A percentile compares a stretch with the other conserved stretches of the same genome.
phyloP scores from a whole-genome alignment of 2,797 vertebrate species.

The Syngnathus acus region DNA sequence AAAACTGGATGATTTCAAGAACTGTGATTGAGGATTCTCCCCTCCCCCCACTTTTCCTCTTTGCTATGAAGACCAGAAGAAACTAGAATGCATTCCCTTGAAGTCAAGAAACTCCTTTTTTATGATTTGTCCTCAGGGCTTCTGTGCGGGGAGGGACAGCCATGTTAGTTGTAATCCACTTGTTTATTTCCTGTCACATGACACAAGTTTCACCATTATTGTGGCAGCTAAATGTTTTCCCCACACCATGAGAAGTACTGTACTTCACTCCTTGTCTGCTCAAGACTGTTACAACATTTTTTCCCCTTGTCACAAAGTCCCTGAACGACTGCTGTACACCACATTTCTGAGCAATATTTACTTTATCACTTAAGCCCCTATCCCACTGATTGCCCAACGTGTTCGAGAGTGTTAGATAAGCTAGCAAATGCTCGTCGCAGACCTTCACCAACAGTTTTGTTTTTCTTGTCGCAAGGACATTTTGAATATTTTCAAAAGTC shows the following conservation, averaged over 20 bases:
- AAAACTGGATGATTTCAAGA: conserved; percentile 70
- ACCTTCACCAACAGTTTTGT: too few species aligned
- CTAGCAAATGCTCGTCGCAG: too few species aligned
- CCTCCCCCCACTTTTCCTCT: neutral
- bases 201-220: conserved; percentile 25
- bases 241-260: conserved; percentile 19
- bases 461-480: too few species aligned
- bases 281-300: conserved; percentile 57
- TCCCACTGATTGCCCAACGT: too few species aligned
- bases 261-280: conserved; percentile 5
- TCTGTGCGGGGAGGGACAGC: conserved; percentile 26
- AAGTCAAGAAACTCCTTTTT: conserved; percentile 15
- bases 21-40: conserved; percentile 34
- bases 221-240: conserved; percentile 51
- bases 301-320: conserved; percentile 24
- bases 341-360: conserved; percentile 78
- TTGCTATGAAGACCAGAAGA: conserved; percentile 35
- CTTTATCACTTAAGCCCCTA: conserved; percentile 28
- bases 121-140: conserved; percentile 60
- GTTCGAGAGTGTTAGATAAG: too few species aligned
- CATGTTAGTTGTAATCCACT: conserved; percentile 14
- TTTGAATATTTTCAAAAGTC: too few species aligned
- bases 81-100: conserved; percentile 34
- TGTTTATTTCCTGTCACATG: conserved; percentile 44
- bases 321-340: conserved; percentile 67